Evolutionary conservation across 2,888 invertebrate species (phyloP).

Genomic region (Argyresthia albistria): DNA sequence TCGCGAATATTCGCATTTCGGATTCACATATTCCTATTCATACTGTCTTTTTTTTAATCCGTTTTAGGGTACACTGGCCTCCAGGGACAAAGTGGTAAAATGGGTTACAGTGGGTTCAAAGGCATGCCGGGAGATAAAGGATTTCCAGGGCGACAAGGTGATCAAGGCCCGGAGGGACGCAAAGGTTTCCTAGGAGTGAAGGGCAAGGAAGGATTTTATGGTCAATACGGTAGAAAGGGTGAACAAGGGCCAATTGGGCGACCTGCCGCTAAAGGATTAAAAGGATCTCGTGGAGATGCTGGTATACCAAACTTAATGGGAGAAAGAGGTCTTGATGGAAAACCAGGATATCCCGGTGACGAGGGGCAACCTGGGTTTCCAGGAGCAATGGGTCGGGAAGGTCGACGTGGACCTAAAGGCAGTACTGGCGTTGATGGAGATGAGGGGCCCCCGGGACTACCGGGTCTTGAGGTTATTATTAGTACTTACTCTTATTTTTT

Average conservation of each 20-base stretch:
- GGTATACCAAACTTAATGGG: conserved; percentile 59
- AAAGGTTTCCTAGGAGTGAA: conserved; percentile 77
- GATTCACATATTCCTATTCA: background rate
- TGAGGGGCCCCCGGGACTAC: conserved; percentile 68
- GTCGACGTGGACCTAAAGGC: conserved; percentile 44
- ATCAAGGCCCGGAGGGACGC: conserved; percentile 34
- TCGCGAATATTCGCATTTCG: background rate
- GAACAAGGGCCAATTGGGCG: conserved; percentile 56
- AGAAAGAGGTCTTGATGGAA: conserved; percentile 47
- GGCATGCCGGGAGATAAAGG: conserved; percentile 15
- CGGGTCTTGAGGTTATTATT: conserved; percentile 49
- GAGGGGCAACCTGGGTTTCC: conserved; percentile 71
- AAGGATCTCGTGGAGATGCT: conserved; percentile 59
- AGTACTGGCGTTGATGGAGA: conserved; percentile 73
- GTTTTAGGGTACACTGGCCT: conserved; percentile 23
- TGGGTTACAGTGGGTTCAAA: conserved; percentile 40
- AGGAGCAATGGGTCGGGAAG: conserved; percentile 39
- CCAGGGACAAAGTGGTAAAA: conserved; percentile 45
- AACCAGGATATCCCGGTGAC: conserved; percentile 67
- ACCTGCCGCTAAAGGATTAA: conserved; percentile 73
- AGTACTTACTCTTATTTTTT: background rate
- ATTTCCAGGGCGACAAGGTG: conserved; percentile 27
- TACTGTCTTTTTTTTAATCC: background rate
- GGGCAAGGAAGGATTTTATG: conserved; percentile 76
- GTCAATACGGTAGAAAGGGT: conserved; percentile 76